Evolutionary conservation across 2,113 vertebrate species (phyloP), one percentile per base, ranked within the genome.

Genomic region (Corapipo altera): DNA sequence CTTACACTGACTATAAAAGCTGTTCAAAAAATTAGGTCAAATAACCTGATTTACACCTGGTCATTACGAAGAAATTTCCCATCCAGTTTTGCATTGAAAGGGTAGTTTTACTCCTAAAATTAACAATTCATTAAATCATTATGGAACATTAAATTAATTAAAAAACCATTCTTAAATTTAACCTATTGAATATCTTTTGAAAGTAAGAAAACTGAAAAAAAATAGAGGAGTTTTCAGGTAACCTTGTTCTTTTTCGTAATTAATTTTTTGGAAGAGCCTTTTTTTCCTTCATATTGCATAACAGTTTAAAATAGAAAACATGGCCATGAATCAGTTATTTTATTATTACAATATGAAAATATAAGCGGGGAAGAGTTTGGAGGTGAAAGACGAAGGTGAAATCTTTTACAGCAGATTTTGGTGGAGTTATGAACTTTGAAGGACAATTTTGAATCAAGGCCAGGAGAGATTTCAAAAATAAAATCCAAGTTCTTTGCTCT

Each of bases 241-340:
- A 16, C 26, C 49, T 58, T 64, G 26, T 10, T 22, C 2, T 73
- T 82, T 80, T 62, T 54, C 5, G 21, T 15, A 5, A 74, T 43
- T 15, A 4, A 14, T 17, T 66, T 6, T 26, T 91, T 44, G 43
- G 48, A 70, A 37, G 7, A 52, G 4, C 3, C 1, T 23, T 41
- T 65, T 44, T 57, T 27, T 54, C 26, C 4, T 2, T 6, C 12
- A 5, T 18, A 5, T 26, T 62, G 12, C 5, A 5, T 5, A 35
- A 1, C 17, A 37, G 11, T 3, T 3, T 51, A 19, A 70, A 92
- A 71, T 5, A 51, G 2, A 2, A 59, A 39, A 30, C 2, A 0
- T 15, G 72, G 14, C 15, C 65, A 22, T 55, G 11, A 15, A n/a
- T 30, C 26, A 18, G 10, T 49, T 58, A 28, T 32, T 65, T 84